These are phyloP conservation scores for Acrobasis consociella DNA, from an alignment of 2,888 invertebrate species.

Conservation along the genomic window DNA sequence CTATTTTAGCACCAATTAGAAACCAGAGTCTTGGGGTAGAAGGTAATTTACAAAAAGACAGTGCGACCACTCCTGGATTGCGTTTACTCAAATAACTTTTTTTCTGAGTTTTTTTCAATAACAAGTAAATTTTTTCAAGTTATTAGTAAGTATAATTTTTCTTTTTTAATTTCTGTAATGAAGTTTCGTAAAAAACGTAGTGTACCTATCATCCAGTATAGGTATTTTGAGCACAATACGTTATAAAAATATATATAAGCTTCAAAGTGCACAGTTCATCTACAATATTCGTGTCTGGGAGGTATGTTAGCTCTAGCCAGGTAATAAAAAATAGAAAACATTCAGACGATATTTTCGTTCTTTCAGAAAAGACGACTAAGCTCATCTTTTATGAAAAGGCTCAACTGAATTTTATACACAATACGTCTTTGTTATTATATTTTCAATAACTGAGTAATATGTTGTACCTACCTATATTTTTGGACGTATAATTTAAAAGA, in stretches of 20 bases:
- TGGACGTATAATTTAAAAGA: not conserved
- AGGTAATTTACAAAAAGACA: no score
- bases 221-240: not conserved
- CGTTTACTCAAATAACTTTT: no score
- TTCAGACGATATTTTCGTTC: not conserved
- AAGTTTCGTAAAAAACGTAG: no score
- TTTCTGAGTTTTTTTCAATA: no score
- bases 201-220: not conserved
- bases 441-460: not conserved
- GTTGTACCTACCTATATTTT: not conserved
- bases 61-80: no score
- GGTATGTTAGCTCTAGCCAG: not conserved
- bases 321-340: not conserved
- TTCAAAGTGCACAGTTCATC: not conserved
- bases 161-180: no score
- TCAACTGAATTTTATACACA: not conserved
- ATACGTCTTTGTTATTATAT: not conserved
- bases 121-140: no score
- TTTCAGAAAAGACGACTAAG: not conserved
- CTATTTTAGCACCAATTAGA: no score
- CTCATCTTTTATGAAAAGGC: not conserved
- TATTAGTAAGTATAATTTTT: no score
- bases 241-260: not conserved
- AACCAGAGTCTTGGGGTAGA: no score
- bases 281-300: constrained; percentile 3